phyloP scores from a whole-genome alignment of 1,140 invertebrate genomes.

The Trachelipus rathkii region DNA sequence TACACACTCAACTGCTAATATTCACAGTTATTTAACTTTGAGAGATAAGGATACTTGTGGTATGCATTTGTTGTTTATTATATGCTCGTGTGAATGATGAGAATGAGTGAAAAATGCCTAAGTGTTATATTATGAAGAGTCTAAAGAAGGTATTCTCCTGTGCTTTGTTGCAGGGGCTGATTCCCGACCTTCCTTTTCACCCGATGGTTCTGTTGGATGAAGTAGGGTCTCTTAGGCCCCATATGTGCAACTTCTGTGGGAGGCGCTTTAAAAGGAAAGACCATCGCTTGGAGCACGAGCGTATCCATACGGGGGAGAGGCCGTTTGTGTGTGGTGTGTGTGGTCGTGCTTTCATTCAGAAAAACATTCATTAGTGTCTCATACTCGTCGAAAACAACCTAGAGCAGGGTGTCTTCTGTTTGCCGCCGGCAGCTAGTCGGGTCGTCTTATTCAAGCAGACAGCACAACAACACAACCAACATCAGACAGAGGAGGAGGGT shows the following conservation, averaged over 20 bases:
- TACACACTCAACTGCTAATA: too few species aligned
- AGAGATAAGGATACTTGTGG: too few species aligned
- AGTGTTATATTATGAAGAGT: conserved; percentile 21
- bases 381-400: conserved; percentile 49
- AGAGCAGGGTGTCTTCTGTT: too few species aligned
- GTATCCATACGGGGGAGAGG: conserved; percentile 48
- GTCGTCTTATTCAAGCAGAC: too few species aligned
- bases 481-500: too few species aligned
- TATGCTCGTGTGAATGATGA: too few species aligned
- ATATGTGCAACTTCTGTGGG: conserved; percentile 57
- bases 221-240: conserved; percentile 53
- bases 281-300: conserved; percentile 48
- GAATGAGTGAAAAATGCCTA: not conserved
- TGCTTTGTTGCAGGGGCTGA: conserved; percentile 44
- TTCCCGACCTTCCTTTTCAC: conserved; percentile 37
- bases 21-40: too few species aligned
- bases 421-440: too few species aligned
- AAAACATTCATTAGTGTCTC: conserved; percentile 48
- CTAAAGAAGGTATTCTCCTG: conserved; percentile 39
- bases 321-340: conserved; percentile 45
- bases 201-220: conserved; percentile 32
- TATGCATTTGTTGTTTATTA: too few species aligned
- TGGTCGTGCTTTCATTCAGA: conserved; percentile 47
- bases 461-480: too few species aligned
- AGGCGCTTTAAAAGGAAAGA: conserved; percentile 54